A percentile compares a stretch with the other conserved stretches of the same genome.
Evolutionary conservation across 2,888 invertebrate species (phyloP).

Genomic region (Dolichopus griseipennis): DNA sequence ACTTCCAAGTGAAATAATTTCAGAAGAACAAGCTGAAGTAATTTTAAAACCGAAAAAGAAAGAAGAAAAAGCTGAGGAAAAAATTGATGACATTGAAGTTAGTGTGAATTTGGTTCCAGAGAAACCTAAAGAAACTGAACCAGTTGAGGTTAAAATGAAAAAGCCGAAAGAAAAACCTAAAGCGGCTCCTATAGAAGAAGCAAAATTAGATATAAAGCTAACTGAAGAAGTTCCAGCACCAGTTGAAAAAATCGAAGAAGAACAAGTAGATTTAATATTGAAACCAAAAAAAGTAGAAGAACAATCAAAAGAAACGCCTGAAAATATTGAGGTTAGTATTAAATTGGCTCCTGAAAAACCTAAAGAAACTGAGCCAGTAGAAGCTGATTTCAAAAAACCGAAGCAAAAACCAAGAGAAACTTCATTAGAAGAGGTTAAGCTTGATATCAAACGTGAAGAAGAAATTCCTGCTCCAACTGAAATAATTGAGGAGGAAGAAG

Average conservation of each 20-base stretch:
- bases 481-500: conserved; percentile 27
- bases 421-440: conserved; percentile 24
- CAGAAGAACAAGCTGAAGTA: conserved; percentile 27
- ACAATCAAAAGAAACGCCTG: conserved; percentile 24
- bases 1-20: conserved; percentile 25
- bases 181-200: neutral
- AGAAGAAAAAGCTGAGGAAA: conserved; percentile 18
- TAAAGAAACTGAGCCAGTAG: conserved; percentile 19
- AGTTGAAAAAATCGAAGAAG: conserved; percentile 15
- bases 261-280: conserved; percentile 31
- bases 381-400: neutral
- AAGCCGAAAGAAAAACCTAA: conserved; percentile 7
- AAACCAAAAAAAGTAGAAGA: conserved; percentile 36
- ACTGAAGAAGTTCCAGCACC: conserved; percentile 13
- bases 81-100: conserved; percentile 28
- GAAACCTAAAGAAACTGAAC: conserved; percentile 30
- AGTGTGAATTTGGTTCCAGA: conserved; percentile 27
- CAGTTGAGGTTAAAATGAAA: neutral
- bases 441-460: conserved; percentile 31
- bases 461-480: conserved; percentile 33
- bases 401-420: conserved; percentile 23
- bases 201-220: conserved; percentile 7
- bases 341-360: conserved; percentile 22
- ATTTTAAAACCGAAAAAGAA: conserved; percentile 28
- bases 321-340: conserved; percentile 32